Conservation (phyloP, 2,888 invertebrate species). For the Andricus quercusramuli region DNA sequence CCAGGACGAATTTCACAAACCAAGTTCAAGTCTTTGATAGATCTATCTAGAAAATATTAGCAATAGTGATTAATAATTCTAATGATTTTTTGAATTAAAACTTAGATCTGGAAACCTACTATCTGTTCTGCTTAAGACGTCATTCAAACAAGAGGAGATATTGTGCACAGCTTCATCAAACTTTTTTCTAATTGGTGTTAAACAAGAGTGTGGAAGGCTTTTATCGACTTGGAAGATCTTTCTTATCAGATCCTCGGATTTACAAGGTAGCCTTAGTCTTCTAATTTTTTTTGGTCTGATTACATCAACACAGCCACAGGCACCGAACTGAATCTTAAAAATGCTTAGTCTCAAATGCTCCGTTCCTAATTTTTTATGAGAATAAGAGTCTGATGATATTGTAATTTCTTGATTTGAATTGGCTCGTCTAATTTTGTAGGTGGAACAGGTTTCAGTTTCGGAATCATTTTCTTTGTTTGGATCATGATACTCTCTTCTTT, state of each 20-base stretch:
- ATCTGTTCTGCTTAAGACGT: conserved; percentile 49
- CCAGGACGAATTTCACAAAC: conserved; percentile 61
- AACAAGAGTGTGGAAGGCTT: conserved; percentile 49
- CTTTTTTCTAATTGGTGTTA: conserved; percentile 47
- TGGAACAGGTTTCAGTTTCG: not conserved
- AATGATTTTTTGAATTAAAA: not conserved
- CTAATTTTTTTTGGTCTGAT: conserved; percentile 17
- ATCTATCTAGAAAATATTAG: not conserved
- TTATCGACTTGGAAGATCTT: conserved; percentile 58
- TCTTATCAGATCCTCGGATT: conserved; percentile 53
- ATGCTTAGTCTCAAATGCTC: conserved; percentile 39
- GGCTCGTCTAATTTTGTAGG: not conserved
- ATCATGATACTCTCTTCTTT: not conserved
- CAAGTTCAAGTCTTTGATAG: conserved; percentile 46
- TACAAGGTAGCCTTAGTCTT: conserved; percentile 58
- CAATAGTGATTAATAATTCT: too few relatives aligned
- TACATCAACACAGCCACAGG: conserved; percentile 33
- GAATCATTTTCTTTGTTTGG: not conserved
- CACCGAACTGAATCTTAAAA: not conserved
- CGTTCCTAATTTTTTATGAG: conserved; percentile 34
- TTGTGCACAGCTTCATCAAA: conserved; percentile 54
- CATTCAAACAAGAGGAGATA: conserved; percentile 59
- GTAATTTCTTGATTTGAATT: not conserved
- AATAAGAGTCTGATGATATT: not conserved
- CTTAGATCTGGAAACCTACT: not conserved